Base-by-base conservation (phyloP, 2,888 invertebrate genomes). In the Danaus chrysippus region DNA sequence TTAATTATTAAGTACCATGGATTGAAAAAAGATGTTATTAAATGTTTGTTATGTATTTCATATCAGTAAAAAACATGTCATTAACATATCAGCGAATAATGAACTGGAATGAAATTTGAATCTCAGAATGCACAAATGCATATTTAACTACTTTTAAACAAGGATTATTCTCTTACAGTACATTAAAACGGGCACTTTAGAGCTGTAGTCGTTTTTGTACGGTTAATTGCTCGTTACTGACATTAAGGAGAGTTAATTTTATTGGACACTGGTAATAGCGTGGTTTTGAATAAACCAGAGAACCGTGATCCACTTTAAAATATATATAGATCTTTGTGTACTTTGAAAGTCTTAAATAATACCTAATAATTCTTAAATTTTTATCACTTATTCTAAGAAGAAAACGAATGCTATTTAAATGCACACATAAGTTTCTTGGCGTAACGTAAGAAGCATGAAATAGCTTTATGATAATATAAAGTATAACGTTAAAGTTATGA, bases 141-240 rank as follows among this genome's bases (percentile, higher is more conserved):
- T 55, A 62, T 62, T 64, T 59, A 62, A 64, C 64, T 66, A 64
- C 54, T 62, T 62, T 66, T 62, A 54, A 64, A 64, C 62, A 62
- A 62, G 64, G 60, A 58, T 64, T 60, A 62, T 62, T 66, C 66
- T 64, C 64, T 66, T 59, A 64, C 62, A 64, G 66, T 60, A 66
- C 66, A 66, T 62, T 66, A 64, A 64, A 66, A 62, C 59, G 60
- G 60, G 62, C 64, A 64, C 62, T 66, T 64, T 66, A 64, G 58
- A 59, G 61, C 61, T 41, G 57, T 54, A 62, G 66, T 62, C 66
- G 66, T 64, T 66, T 63, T 66, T 64, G 66, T 62, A 54, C 53
- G 62, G 62, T 66, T 66, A 66, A 66, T 66, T 59, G 66, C 54
- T 66, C 58, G 64, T 66, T 66, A 66, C 66, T 58, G 58, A 66